These are phyloP conservation scores for Myrmophylax atrothorax DNA, from an alignment of 2,113 vertebrate genomes.

Conservation along the genomic window DNA sequence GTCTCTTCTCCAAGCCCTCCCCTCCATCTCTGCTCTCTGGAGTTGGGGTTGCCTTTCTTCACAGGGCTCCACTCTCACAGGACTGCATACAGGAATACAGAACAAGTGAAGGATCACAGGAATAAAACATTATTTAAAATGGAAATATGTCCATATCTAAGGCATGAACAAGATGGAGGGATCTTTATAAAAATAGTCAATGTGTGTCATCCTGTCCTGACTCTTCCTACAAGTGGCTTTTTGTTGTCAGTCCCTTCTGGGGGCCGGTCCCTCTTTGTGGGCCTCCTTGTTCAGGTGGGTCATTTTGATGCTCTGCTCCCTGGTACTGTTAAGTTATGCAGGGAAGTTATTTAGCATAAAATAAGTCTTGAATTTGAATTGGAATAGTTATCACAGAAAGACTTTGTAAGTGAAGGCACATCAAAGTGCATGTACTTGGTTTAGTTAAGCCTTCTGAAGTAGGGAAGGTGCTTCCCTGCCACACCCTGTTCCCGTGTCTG, in stretches of 20 bases:
- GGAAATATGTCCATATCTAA: neutral
- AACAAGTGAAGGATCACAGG: neutral
- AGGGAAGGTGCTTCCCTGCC: constrained; percentile 24
- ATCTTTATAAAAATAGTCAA: neutral
- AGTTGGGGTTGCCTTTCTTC: neutral
- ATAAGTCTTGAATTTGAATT: neutral
- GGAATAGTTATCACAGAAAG: neutral
- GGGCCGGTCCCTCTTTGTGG: neutral
- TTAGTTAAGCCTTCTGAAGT: neutral
- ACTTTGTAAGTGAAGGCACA: neutral
- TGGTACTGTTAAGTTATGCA: neutral
- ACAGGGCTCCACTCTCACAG: neutral
- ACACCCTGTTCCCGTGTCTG: constrained; percentile 35
- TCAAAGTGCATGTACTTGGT: neutral
- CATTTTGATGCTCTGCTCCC: neutral
- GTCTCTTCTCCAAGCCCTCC: neutral
- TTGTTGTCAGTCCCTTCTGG: neutral
- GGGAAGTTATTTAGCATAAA: neutral
- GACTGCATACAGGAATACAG: neutral
- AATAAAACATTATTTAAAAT: neutral
- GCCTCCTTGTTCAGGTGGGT: neutral
- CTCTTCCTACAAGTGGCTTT: neutral
- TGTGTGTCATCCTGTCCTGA: neutral
- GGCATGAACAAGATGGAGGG: neutral
- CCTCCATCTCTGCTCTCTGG: rapidly evolving